Evolutionary conservation across 2,888 invertebrate species (phyloP).

Genomic region (Tiphia femorata): DNA sequence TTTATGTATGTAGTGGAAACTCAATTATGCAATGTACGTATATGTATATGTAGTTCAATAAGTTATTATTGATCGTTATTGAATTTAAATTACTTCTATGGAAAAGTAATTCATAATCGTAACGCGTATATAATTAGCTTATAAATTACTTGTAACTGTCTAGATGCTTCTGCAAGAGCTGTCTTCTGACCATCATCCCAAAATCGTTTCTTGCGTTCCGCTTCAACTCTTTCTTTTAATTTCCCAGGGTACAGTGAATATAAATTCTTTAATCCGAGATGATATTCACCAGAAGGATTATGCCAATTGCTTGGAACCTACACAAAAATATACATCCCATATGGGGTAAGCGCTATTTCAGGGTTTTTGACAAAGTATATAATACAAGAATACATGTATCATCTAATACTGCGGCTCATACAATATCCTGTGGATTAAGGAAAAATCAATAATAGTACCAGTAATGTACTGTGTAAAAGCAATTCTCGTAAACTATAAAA

Average conservation of each 20-base stretch:
- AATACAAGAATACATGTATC: no score
- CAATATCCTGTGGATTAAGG: no score
- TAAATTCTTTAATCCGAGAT: conserved; percentile 88
- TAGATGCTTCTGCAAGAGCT: conserved; percentile 82
- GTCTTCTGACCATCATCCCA: conserved; percentile 90
- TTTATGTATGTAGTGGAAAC: neutral
- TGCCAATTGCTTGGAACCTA: conserved; percentile 86
- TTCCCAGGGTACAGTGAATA: conserved; percentile 89
- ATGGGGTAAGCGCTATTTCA: no score
- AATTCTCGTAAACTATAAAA: no score
- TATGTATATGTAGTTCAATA: neutral
- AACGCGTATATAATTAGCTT: no score
- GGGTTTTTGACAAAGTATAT: no score
- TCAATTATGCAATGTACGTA: neutral
- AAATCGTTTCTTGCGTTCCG: conserved; percentile 80
- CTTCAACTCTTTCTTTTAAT: conserved; percentile 84
- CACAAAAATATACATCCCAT: no score
- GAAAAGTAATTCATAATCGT: neutral
- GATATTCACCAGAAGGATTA: conserved; percentile 87
- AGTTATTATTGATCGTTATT: neutral
- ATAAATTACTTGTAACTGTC: conserved; percentile 74
- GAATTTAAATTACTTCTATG: neutral
- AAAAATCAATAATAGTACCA: no score
- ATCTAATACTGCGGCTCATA: no score
- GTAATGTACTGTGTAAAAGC: no score